Conservation (phyloP, 2,113 vertebrate genomes). For the Gnathonemus longibarbis region DNA sequence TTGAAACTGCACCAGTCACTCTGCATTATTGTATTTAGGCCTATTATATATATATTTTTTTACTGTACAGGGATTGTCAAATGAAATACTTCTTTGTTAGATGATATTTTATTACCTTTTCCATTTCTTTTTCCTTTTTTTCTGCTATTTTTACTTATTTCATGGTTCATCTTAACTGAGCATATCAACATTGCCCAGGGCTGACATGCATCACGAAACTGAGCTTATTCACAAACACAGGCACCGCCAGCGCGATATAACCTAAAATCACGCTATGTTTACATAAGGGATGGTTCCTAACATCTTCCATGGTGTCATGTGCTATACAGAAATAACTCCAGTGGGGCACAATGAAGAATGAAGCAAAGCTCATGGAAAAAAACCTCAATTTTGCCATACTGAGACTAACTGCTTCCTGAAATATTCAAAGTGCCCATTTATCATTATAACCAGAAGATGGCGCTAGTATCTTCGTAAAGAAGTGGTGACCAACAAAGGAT, state of each 20-base stretch:
- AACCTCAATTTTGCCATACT: slow-evolving; percentile 45
- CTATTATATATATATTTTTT: not conserved
- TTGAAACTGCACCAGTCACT: not conserved
- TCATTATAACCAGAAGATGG: slow-evolving; percentile 47
- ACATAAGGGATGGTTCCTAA: not conserved
- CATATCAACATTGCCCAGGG: not conserved
- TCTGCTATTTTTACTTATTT: not conserved
- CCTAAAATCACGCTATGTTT: not conserved
- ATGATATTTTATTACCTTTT: not conserved
- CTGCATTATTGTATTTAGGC: not conserved
- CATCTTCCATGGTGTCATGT: not conserved
- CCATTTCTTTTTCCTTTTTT: not conserved
- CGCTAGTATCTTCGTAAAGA: slow-evolving; percentile 23
- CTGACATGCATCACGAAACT: not conserved
- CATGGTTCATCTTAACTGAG: not conserved
- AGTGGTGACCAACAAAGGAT: not conserved
- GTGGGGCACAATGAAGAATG: not conserved
- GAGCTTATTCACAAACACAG: not conserved
- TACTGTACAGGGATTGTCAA: not conserved
- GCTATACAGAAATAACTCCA: not conserved
- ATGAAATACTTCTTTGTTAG: not conserved
- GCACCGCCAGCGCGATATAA: not conserved
- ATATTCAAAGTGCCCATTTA: slow-evolving; percentile 25
- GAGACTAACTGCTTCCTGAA: slow-evolving; percentile 38
- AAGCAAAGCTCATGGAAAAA: not conserved